A percentile compares a stretch with the other conserved stretches of the same genome.
Evolutionary conservation across 2,113 vertebrate species (phyloP).

Genomic region (Cairina moschata): DNA sequence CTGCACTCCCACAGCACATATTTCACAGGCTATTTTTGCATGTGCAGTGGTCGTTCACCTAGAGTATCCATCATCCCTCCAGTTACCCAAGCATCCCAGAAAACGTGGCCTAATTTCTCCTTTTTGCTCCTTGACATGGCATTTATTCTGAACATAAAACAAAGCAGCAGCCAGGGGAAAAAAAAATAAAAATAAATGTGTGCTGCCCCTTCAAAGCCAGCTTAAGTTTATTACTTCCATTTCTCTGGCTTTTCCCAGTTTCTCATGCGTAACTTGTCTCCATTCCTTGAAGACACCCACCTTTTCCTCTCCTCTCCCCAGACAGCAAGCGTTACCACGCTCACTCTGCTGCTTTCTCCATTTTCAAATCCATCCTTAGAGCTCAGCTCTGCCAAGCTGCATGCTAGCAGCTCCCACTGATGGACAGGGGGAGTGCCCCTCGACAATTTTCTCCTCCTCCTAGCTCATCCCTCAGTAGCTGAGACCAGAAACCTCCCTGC

Average conservation of each 20-base stretch:
- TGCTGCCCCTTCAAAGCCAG: not conserved
- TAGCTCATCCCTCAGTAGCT: not conserved
- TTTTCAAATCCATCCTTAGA: not conserved
- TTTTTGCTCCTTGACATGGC: not conserved
- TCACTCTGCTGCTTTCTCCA: not conserved
- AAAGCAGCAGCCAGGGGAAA: not conserved
- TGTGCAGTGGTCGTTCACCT: not conserved
- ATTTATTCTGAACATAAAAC: not conserved
- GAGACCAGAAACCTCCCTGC: not conserved
- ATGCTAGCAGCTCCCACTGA: too few species aligned
- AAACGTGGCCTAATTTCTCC: not conserved
- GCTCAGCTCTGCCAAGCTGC: not conserved
- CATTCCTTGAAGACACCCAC: too few species aligned
- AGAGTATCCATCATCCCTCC: not conserved
- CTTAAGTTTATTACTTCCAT: not conserved
- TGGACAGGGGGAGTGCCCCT: too few species aligned
- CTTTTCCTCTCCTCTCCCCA: not conserved
- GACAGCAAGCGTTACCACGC: not conserved
- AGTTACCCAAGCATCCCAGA: not conserved
- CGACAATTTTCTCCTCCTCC: not conserved
- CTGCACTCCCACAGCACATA: not conserved
- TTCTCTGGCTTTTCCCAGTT: not conserved
- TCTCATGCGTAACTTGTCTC: not conserved
- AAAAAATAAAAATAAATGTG: not conserved
- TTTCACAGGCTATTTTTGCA: not conserved